Evolutionary conservation across 1,140 invertebrate species (phyloP).

Genomic region (Cydia splendana): DNA sequence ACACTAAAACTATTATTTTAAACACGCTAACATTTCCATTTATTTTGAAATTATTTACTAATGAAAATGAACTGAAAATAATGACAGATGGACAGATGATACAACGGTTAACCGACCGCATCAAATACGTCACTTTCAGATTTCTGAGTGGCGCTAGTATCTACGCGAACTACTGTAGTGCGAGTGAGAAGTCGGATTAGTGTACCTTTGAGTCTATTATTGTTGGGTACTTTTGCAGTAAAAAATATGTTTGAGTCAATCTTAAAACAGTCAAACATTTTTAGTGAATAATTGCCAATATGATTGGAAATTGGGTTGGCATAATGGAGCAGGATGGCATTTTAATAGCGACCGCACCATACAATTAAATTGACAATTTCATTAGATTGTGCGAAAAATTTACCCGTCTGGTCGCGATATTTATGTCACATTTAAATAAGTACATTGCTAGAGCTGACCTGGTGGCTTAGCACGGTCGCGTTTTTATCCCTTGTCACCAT

Average conservation of each 20-base stretch:
- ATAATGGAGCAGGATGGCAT: no score
- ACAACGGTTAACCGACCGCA: conserved; percentile 10
- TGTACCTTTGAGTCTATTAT: not conserved
- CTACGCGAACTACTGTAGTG: not conserved
- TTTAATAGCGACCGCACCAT: no score
- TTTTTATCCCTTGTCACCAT: no score
- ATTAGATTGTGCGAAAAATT: no score
- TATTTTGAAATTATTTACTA: conserved; percentile 40
- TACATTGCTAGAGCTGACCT: no score
- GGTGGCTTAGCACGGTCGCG: no score
- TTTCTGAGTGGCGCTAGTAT: not conserved
- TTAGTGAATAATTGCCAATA: no score
- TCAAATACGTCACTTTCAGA: not conserved
- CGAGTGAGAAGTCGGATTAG: not conserved
- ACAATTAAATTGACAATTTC: no score
- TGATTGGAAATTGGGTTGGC: no score
- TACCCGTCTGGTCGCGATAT: no score
- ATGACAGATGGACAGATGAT: conserved; percentile 31
- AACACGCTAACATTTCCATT: conserved; percentile 55
- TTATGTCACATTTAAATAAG: no score
- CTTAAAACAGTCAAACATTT: not conserved
- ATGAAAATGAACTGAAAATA: conserved; percentile 33
- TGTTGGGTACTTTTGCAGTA: not conserved
- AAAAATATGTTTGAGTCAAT: conserved; percentile 8
- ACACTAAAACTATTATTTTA: conserved; percentile 48